Evolutionary conservation across 2,113 vertebrate genomes (phyloP).

Genomic region (Amazona vittata): DNA sequence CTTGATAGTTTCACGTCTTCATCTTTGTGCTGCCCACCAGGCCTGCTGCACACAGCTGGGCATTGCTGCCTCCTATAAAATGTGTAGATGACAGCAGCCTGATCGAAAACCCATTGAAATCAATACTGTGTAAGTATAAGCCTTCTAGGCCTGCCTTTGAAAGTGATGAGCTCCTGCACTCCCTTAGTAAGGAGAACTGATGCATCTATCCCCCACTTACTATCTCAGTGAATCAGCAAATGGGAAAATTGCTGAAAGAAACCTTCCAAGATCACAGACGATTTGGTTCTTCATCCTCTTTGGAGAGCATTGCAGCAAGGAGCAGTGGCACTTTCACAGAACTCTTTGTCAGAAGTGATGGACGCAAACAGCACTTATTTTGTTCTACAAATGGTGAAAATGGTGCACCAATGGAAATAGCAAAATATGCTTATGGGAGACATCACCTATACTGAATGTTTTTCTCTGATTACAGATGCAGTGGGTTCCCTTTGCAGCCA

Average conservation of each 20-base stretch:
- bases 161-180: neutral
- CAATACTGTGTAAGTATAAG: neutral
- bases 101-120: neutral
- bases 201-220: neutral
- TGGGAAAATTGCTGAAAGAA: neutral
- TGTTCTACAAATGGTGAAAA: neutral
- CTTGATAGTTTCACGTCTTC: neutral
- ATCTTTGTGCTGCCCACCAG: neutral
- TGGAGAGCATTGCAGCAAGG: neutral
- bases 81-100: neutral
- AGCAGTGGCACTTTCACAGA: neutral
- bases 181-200: neutral
- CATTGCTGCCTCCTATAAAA: neutral
- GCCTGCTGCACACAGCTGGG: neutral
- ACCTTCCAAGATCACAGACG: neutral
- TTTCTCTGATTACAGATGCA: neutral
- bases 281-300: neutral
- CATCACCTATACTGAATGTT: neutral
- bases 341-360: neutral
- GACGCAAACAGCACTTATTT: neutral
- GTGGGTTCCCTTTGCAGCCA: neutral
- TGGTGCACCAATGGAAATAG: accelerated
- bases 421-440: neutral
- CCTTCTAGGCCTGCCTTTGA: neutral
- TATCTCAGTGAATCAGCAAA: neutral